Evolutionary conservation across 2,797 vertebrate genomes (phyloP).

Genomic region (Coregonus sp.): DNA sequence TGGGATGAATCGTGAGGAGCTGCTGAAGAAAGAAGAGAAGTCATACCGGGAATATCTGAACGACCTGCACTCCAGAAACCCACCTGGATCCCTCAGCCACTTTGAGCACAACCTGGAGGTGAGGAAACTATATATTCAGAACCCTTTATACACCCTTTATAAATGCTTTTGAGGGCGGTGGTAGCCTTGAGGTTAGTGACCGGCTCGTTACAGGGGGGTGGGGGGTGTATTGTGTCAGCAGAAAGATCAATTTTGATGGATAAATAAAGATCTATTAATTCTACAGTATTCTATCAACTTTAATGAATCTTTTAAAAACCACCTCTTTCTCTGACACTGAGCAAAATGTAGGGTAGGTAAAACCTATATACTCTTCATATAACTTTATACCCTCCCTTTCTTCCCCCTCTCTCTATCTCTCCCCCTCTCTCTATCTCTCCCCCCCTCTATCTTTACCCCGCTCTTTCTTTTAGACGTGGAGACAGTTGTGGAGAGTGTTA

Average conservation of each 20-base stretch:
- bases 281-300: neutral
- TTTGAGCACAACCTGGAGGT: conserved; percentile 96
- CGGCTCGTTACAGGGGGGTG: neutral
- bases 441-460: neutral
- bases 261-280: neutral
- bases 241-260: neutral
- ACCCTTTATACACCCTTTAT: neutral
- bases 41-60: conserved; percentile 84
- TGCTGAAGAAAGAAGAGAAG: conserved; percentile 85
- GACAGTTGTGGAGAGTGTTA: conserved; percentile 92
- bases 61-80: conserved; percentile 82
- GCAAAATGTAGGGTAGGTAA: too few species aligned
- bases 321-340: neutral
- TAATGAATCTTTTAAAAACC: neutral
- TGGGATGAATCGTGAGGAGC: conserved; percentile 85
- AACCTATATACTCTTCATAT: neutral
- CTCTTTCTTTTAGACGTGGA: conserved; percentile 82
- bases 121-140: conserved; percentile 12
- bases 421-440: neutral
- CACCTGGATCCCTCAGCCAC: conserved; percentile 83
- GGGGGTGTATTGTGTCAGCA: too few species aligned
- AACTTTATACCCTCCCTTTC: neutral
- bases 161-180: neutral
- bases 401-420: neutral
- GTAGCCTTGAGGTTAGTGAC: too few species aligned